Conservation (phyloP, 2,797 vertebrate species). For the Sebastes diaconus region DNA sequence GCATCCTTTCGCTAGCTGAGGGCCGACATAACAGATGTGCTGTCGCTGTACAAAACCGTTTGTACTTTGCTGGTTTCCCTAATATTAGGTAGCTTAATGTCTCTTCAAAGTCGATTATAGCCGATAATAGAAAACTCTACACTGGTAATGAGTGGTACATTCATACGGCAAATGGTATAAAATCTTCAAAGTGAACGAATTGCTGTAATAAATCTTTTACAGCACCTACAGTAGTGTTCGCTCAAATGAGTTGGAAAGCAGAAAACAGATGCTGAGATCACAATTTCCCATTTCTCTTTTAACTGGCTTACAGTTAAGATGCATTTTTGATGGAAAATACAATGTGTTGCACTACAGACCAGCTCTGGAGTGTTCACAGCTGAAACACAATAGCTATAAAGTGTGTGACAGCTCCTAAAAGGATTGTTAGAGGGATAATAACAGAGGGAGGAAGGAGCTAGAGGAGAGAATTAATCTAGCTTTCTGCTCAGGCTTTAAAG, state of each 20-base stretch:
- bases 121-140: conserved; percentile 23
- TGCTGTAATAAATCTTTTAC: conserved; percentile 25
- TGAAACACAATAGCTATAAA: conserved; percentile 75
- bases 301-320: conserved; percentile 55
- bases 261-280: conserved; percentile 37
- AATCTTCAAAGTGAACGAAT: conserved; percentile 38
- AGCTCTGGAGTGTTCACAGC: conserved; percentile 59
- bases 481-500: conserved; percentile 76
- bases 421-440: conserved; percentile 83
- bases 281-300: conserved; percentile 46
- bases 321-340: conserved; percentile 65
- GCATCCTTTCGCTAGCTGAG: conserved; percentile 32
- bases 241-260: conserved; percentile 38
- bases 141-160: conserved; percentile 8
- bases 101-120: conserved; percentile 21
- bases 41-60: conserved; percentile 25
- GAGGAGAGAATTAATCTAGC: conserved; percentile 78
- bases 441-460: conserved; percentile 68
- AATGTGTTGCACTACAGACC: conserved; percentile 43
- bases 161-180: conserved; percentile 19
- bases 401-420: conserved; percentile 83
- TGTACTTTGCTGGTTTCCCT: conserved; percentile 30
- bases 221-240: background rate
- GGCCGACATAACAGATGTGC: conserved; percentile 46
- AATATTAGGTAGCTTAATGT: conserved; percentile 15